phyloP scores from a whole-genome alignment of 1,140 invertebrate genomes.

The Berghia stephanieae region DNA sequence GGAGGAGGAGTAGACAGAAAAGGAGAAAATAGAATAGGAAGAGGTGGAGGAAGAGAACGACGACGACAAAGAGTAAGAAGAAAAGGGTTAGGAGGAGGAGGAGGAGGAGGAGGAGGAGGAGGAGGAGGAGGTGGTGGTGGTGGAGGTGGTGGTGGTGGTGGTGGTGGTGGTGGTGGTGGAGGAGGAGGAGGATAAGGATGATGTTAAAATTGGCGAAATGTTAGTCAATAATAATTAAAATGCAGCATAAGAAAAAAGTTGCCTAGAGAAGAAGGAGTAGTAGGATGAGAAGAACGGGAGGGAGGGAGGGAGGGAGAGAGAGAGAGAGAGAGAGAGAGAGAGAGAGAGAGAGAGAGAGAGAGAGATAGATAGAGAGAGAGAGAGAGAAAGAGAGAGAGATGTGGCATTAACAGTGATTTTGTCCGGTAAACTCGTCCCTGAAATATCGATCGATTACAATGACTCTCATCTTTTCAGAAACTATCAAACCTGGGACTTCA shows the following conservation, averaged over 20 bases:
- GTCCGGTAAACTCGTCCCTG: too few relatives aligned
- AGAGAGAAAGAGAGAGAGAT: background rate
- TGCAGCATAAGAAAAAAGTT: too few relatives aligned
- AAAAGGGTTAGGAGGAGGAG: background rate
- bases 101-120: background rate
- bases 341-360: conserved; percentile 6
- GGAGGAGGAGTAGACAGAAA: background rate
- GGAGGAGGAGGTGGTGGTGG: background rate
- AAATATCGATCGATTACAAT: too few relatives aligned
- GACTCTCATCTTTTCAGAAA: too few relatives aligned
- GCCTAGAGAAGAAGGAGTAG: background rate
- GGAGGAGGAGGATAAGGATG: background rate
- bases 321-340: conserved; percentile 6
- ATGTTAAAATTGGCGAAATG: too few relatives aligned
- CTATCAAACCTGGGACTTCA: too few relatives aligned
- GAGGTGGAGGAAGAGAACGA: background rate
- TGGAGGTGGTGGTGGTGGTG: background rate
- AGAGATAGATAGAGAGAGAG: conserved; percentile 4
- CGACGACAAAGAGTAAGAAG: background rate
- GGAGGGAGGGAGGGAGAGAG: conserved; percentile 1
- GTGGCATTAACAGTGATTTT: too few relatives aligned
- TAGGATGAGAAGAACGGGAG: background rate
- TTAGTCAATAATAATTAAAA: too few relatives aligned
- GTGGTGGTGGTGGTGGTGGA: background rate
- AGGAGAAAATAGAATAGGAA: background rate